These are phyloP conservation scores for Podocnemis expansa DNA, from an alignment of 2,113 vertebrate species.

Conservation along the genomic window DNA sequence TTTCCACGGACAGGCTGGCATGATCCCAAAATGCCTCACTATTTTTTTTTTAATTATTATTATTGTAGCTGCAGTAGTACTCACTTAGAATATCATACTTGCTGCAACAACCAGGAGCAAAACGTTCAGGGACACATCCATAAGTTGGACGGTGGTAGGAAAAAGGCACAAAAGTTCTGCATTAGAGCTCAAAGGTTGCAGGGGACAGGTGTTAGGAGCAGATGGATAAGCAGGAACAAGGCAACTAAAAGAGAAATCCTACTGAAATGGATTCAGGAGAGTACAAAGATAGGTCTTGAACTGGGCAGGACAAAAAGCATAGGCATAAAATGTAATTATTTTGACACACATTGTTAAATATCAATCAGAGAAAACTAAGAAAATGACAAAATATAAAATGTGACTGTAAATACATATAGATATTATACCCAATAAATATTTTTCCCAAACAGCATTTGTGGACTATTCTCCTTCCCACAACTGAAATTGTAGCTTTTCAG, in stretches of 20 bases:
- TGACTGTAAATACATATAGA: background rate
- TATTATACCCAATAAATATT: background rate
- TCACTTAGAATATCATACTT: fast-evolving
- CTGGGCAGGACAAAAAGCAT: too few relatives aligned
- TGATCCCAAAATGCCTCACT: background rate
- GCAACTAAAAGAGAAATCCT: background rate
- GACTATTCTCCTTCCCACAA: background rate
- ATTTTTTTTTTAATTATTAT: background rate
- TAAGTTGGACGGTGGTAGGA: background rate
- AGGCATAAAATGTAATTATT: fast-evolving
- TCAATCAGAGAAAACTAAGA: background rate
- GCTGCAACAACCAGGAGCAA: background rate
- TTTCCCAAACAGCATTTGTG: background rate
- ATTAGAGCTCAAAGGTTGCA: background rate
- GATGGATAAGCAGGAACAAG: fast-evolving
- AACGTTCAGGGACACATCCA: background rate
- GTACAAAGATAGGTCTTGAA: fast-evolving
- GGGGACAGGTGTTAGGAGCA: background rate
- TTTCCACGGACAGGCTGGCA: background rate
- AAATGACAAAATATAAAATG: background rate
- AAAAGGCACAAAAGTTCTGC: background rate
- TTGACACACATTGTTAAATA: background rate
- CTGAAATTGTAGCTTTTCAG: background rate
- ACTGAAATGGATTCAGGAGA: fast-evolving
- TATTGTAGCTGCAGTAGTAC: background rate